phyloP scores from a whole-genome alignment of 2,888 invertebrate species.

The Orthonevra nobilis region DNA sequence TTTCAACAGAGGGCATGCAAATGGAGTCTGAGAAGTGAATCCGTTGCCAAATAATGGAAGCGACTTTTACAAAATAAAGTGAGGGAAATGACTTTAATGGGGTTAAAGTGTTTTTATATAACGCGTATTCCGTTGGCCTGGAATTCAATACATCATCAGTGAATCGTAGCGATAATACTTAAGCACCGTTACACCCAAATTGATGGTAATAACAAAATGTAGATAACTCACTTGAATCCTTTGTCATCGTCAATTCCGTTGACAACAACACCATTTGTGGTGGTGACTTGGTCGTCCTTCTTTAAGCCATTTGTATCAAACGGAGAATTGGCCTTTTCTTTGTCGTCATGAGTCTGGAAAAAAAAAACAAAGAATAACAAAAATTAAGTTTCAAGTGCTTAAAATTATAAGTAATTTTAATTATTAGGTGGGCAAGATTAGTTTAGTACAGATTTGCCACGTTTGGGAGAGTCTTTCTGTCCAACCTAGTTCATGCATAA shows the following conservation, averaged over 20 bases:
- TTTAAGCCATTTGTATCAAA: conserved; percentile 80
- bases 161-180: too few species aligned
- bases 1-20: too few species aligned
- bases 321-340: conserved; percentile 82
- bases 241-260: conserved; percentile 93
- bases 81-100: too few species aligned
- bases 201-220: conserved; percentile 6
- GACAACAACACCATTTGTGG: conserved; percentile 82
- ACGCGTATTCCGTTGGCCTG: too few species aligned
- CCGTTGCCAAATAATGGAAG: too few species aligned
- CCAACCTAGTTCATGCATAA: too few species aligned
- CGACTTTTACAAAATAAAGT: not conserved
- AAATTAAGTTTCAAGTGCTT: not conserved
- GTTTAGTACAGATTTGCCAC: too few species aligned
- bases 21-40: not conserved
- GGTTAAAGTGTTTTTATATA: too few species aligned
- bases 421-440: too few species aligned
- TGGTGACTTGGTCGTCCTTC: conserved; percentile 82
- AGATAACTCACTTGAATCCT: conserved; percentile 90
- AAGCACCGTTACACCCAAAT: conserved; percentile 20
- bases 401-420: conserved; percentile 7
- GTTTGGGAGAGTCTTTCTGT: too few species aligned
- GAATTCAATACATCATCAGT: too few species aligned
- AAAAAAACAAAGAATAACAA: conserved; percentile 23
- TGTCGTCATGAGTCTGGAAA: conserved; percentile 80